Evolutionary conservation across 2,113 vertebrate genomes (phyloP), one percentile per base, ranked within the genome.

Genomic region (Hippoglossus stenolepis): DNA sequence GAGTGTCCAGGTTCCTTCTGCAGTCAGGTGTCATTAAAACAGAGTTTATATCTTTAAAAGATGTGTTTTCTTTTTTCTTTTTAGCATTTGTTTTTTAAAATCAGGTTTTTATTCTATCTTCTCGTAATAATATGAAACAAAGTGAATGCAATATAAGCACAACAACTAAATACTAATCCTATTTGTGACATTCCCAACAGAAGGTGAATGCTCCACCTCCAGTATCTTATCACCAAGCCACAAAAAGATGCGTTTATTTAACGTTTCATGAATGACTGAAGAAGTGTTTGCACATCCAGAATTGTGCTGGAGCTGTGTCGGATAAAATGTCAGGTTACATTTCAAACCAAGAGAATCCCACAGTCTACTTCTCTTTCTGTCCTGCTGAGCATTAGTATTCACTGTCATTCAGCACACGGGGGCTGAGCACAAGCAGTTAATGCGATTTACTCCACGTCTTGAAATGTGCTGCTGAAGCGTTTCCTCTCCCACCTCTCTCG

Each of bases 271-370:
- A 43, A 13, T 43, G 47, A 51, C 47, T 20, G 18, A 15, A 18
- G 47, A 51, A 1, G 47, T 1, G 31, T 51, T 51, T 54, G 51
- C 51, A 54, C 6, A 59, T 75, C 74, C 35, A 35, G 23, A 59
- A 21, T 23, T 63, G 47, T 20, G 5, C 28, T 40, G 65, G 43
- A 73, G 59, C 65, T 73, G 38, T 40, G 67, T 74, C 65, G 64
- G 70, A 77, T 53, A 74, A 75, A 72, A 70, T 79, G 78, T 82
- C 89, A 84, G 58, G 40, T 81, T 78, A 21, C 49, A 82, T 89
- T 18, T 49, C 45, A 17, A 49, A 49, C 45, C 45, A 0, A 18
- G 45, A 49, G 45, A 49, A n/a, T 21, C 7, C 58, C 21, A 57
- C 23, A 58, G 56, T 24, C 84, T 54, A 20, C 18, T 11, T 54